These are phyloP conservation scores for Amphipoea lucens DNA, from an alignment of 2,888 invertebrate genomes.

Conservation along the genomic window DNA sequence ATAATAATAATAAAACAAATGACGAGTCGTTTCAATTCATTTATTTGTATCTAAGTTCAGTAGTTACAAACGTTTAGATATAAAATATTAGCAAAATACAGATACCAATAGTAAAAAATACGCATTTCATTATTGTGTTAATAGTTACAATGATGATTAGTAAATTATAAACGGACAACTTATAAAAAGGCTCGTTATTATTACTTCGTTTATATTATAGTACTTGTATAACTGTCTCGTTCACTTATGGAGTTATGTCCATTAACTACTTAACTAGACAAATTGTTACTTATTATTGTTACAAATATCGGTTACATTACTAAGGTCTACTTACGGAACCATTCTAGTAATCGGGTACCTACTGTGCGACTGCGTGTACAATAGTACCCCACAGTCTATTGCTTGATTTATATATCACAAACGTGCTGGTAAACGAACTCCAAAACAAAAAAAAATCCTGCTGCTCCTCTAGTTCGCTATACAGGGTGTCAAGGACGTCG, in stretches of 20 bases:
- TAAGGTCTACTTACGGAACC: slow-evolving; percentile 1
- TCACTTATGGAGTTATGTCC: slow-evolving; percentile 28
- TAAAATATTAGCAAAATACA: slow-evolving; percentile 77
- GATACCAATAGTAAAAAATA: slow-evolving; percentile 76
- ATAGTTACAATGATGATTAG: slow-evolving; percentile 44
- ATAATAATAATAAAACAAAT: slow-evolving; percentile 56
- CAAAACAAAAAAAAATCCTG: not conserved
- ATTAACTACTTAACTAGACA: slow-evolving; percentile 7
- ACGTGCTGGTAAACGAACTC: not conserved
- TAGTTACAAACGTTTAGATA: slow-evolving; percentile 75
- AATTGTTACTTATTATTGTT: slow-evolving; percentile 1
- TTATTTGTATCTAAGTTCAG: slow-evolving; percentile 80
- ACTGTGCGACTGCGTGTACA: slow-evolving; percentile 14
- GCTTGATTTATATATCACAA: slow-evolving; percentile 24
- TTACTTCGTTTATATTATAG: slow-evolving; percentile 37
- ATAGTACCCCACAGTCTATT: slow-evolving; percentile 38
- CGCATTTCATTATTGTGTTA: slow-evolving; percentile 60
- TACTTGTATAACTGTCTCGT: slow-evolving; percentile 40
- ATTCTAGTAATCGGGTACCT: slow-evolving; percentile 1
- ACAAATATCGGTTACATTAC: slow-evolving; percentile 14
- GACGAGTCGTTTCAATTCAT: slow-evolving; percentile 69
- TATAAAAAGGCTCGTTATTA: slow-evolving; percentile 41
- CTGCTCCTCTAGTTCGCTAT: not conserved
- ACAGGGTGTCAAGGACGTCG: not conserved
- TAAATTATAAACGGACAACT: slow-evolving; percentile 43